A percentile compares a stretch with the other conserved stretches of the same genome.
These are phyloP conservation scores for Zonitis immaculata DNA, from an alignment of 2,888 invertebrate genomes.

Conservation along the genomic window DNA sequence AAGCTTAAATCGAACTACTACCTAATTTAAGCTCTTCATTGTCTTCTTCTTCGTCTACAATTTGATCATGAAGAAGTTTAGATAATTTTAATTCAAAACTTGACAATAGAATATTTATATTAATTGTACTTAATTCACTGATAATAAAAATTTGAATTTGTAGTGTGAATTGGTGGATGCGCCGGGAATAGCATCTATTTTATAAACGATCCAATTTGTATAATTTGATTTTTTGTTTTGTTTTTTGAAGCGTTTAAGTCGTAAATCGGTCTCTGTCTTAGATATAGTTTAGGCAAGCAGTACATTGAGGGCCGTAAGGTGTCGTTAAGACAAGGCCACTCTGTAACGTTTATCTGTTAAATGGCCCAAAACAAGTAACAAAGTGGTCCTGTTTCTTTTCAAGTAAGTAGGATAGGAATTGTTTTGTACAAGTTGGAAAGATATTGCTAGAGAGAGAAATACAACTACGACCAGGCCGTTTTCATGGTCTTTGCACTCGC, in stretches of 20 bases:
- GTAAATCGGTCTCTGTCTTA: slow-evolving; percentile 18
- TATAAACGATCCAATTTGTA: background rate
- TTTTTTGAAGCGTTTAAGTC: slow-evolving; percentile 2
- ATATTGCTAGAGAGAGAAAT: background rate
- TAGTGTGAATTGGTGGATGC: background rate
- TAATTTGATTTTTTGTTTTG: background rate
- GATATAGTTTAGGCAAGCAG: slow-evolving; percentile 21
- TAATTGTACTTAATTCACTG: background rate
- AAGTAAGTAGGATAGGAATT: background rate
- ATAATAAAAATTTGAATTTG: background rate
- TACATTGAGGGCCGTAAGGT: slow-evolving; percentile 42
- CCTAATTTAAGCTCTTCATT: slow-evolving; percentile 4
- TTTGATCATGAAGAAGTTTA: background rate
- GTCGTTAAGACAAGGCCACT: slow-evolving; percentile 47
- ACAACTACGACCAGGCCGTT: slow-evolving; percentile 38
- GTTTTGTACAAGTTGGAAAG: background rate
- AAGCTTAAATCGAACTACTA: slow-evolving; percentile 34
- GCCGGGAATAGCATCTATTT: background rate
- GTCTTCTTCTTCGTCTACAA: background rate
- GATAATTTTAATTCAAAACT: background rate
- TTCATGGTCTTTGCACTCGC: slow-evolving; percentile 47
- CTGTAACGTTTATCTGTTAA: slow-evolving; percentile 49
- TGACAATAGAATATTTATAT: background rate
- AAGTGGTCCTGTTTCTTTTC: slow-evolving; percentile 37
- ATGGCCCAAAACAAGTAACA: slow-evolving; percentile 49